These are phyloP conservation scores for Corythoichthys intestinalis DNA, from an alignment of 2,113 vertebrate species.

Conservation along the genomic window DNA sequence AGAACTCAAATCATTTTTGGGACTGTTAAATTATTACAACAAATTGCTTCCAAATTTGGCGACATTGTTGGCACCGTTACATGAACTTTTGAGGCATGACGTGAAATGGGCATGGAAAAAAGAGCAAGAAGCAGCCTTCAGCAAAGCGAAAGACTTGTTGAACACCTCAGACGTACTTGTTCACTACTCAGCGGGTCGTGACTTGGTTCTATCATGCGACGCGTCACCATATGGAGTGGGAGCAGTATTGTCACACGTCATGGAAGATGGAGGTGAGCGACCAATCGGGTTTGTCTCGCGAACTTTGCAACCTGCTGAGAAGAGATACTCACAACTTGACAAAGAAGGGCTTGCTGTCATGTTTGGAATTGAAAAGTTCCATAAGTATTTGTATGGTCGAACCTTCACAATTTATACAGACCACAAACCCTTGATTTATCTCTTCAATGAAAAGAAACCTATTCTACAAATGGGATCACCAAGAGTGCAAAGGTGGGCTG, in stretches of 20 bases:
- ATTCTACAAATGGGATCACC: conserved; percentile 18
- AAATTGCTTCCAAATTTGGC: too few relatives aligned
- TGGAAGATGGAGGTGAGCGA: conserved; percentile 2
- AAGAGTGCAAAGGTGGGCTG: conserved; percentile 12
- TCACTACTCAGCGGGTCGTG: neutral
- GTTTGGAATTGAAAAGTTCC: neutral
- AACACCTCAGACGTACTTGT: neutral
- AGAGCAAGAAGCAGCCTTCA: too few relatives aligned
- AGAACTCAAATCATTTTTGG: too few relatives aligned
- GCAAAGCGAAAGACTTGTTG: too few relatives aligned
- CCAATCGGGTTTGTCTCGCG: neutral
- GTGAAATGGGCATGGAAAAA: too few relatives aligned
- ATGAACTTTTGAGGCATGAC: too few relatives aligned
- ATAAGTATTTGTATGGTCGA: conserved; percentile 1
- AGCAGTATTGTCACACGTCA: neutral
- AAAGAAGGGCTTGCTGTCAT: too few relatives aligned
- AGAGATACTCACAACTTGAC: too few relatives aligned
- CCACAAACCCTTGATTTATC: conserved; percentile 3
- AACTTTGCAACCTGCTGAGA: too few relatives aligned
- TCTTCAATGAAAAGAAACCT: conserved; percentile 18
- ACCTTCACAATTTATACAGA: conserved; percentile 7
- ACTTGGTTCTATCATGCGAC: conserved; percentile 1
- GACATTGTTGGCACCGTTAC: too few relatives aligned
- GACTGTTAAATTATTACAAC: too few relatives aligned
- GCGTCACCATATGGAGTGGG: neutral